Base-by-base conservation (phyloP, 2,113 vertebrate genomes). In the Callaeas wilsoni region DNA sequence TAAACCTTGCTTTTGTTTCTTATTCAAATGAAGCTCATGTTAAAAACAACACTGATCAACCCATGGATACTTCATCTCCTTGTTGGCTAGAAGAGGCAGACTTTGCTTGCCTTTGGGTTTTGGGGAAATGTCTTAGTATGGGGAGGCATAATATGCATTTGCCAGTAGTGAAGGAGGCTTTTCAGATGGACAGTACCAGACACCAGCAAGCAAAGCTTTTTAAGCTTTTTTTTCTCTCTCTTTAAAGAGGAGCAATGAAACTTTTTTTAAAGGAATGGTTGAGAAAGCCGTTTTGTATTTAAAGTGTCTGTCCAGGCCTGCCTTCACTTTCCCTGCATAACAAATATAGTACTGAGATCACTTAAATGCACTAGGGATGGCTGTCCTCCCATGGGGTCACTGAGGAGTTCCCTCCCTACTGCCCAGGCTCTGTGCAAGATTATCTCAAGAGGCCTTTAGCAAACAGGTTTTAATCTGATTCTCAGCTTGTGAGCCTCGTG, bases 31-130 rank as follows among this genome's bases (percentile, higher is more conserved):
- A 87, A 75, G 8, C 12, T 77, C 5, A 17, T 47, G 62, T 83
- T 84, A 94, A 94, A 88, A 50, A 23, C 22, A 94, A 92, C 87
- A 41, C 77, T 92, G 53, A 92, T 87, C 46, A 47, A 78, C 68
- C 35, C 84, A 35, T 21, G 33, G 91, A 84, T 90, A 78, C 69
- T 89, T 94, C 39, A 83, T 95, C 68, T 90, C 26, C 55, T 96
- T 96, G 65, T 86, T 95, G 89, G 41, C 92, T 90, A 73, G 80
- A 93, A 95, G 67, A 86, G 89, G 60, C 44, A 68, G 78, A 55
- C 60, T 97, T 93, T 64, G 75, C 76, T 96, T 73, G 46, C 84
- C 68, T 95, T 82, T 74, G 30, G 52, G 86, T 68, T 93, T 93
- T 33, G 47, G 85, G 84, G 74, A 95, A 94, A 84, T 55, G 35